Conservation (phyloP, 2,797 vertebrate genomes). For the Kryptopterus vitreolus region DNA sequence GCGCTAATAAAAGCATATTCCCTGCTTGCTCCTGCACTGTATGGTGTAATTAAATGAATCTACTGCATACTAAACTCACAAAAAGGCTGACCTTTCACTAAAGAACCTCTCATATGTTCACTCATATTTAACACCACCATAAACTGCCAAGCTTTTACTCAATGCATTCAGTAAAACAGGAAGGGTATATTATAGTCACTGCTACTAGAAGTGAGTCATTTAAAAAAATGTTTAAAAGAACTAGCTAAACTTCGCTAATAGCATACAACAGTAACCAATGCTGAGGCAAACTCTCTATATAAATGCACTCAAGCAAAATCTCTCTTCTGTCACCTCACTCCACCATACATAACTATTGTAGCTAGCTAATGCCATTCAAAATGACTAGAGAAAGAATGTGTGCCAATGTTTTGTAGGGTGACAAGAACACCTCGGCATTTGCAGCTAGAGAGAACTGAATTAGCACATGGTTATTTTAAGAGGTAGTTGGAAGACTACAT, state of each 20-base stretch:
- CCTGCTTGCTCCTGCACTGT: conserved; percentile 4
- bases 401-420: neutral
- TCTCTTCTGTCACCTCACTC: neutral
- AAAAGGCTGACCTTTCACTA: neutral
- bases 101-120: conserved; percentile 13
- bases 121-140: neutral
- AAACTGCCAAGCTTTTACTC: neutral
- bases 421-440: neutral
- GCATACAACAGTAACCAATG: neutral
- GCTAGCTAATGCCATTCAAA: neutral
- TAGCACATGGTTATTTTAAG: too few species aligned
- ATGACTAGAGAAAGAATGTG: too few species aligned
- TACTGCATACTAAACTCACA: neutral
- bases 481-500: too few species aligned
- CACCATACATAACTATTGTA: neutral
- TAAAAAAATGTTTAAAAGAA: too few species aligned
- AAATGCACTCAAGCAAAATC: too few species aligned
- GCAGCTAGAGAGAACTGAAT: too few species aligned
- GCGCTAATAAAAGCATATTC: conserved; percentile 7
- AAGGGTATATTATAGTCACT: neutral
- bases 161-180: neutral
- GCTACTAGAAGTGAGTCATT: neutral
- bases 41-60: conserved; percentile 1
- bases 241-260: neutral
- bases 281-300: neutral